Evolutionary conservation across 2,888 invertebrate species (phyloP), one percentile per base, ranked within the genome.

Genomic region (Morpho achilles): DNA sequence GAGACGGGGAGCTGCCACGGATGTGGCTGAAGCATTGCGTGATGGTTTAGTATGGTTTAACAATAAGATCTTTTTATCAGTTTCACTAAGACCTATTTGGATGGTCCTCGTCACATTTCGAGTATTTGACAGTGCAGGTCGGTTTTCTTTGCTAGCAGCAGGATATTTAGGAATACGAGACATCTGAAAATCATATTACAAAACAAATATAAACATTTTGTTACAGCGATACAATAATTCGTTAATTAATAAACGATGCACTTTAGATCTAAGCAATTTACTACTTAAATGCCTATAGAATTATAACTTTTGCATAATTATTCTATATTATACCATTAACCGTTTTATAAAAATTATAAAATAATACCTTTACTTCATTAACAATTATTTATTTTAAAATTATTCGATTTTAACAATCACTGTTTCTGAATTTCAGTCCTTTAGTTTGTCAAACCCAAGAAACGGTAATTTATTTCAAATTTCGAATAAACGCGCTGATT

Each of bases 121-220:
- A 54, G 70, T 72, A 66, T 76, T 84, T n/a, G 75, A 51, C 43
- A 80, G 58, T n/a, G 75, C 76, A 8, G 85, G 76, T 65, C 77
- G 75, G 64, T 88, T 90, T 69, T 90, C 90, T 75, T 90, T 90
- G 32, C 79, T 61, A 44, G 75, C 68, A 22, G 69, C 69, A 8
- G 88, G 88, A 50, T 82, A 67, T 75, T 87, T 89, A 7, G 90
- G 87, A 75, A 88, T 89, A 71, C 84, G 81, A 43, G 89, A 88
- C 90, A 90, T 90, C 87, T 87, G 80, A 45, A 86, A 78, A 46
- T 40, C 8, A 49, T 45, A 53, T 7, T 23, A 10, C 2, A 7
- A n/a, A 41, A 39, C 43, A 22, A 50, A 10, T 8, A 16, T 16
- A 42, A 7, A 51, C 9, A n/a, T 43, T 43, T 8, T 7, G 3